These are phyloP conservation scores for Listronotus oregonensis DNA, from an alignment of 1,140 invertebrate genomes.

Conservation along the genomic window DNA sequence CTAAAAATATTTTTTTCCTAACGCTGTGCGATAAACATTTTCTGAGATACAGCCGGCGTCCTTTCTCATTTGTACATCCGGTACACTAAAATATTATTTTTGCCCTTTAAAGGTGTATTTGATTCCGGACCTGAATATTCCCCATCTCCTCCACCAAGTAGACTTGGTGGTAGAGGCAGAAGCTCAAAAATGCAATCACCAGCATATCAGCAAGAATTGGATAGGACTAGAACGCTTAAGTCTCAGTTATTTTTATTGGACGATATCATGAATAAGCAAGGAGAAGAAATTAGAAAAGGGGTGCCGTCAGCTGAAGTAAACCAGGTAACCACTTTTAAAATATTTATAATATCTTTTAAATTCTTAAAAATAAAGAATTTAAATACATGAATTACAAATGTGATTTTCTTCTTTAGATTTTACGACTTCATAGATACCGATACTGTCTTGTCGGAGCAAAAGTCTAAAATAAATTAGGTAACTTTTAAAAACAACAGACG, in stretches of 20 bases:
- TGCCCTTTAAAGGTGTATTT: constrained; percentile 24
- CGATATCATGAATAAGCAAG: constrained; percentile 56
- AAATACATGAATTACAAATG: too few relatives aligned
- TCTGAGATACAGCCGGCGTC: too few relatives aligned
- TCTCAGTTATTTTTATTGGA: constrained; percentile 52
- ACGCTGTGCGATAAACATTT: too few relatives aligned
- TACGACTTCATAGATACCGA: too few relatives aligned
- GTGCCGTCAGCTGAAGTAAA: constrained; percentile 29
- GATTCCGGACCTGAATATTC: constrained; percentile 54
- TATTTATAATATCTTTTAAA: too few relatives aligned
- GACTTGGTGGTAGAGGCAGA: constrained; percentile 48
- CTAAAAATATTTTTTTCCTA: too few relatives aligned
- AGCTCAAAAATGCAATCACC: constrained; percentile 56
- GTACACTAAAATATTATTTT: constrained; percentile 4
- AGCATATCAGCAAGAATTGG: constrained; percentile 52
- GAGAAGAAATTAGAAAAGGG: constrained; percentile 57
- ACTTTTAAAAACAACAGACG: too few relatives aligned
- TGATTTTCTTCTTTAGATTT: too few relatives aligned
- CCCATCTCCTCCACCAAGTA: constrained; percentile 55
- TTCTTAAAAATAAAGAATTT: background rate
- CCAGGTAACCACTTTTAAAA: constrained; percentile 10
- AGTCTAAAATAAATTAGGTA: too few relatives aligned
- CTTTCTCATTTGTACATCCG: too few relatives aligned
- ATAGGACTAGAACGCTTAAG: constrained; percentile 44
- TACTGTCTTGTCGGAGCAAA: too few relatives aligned